Conservation (phyloP, 2,113 vertebrate genomes). For the Capreolus pygargus region DNA sequence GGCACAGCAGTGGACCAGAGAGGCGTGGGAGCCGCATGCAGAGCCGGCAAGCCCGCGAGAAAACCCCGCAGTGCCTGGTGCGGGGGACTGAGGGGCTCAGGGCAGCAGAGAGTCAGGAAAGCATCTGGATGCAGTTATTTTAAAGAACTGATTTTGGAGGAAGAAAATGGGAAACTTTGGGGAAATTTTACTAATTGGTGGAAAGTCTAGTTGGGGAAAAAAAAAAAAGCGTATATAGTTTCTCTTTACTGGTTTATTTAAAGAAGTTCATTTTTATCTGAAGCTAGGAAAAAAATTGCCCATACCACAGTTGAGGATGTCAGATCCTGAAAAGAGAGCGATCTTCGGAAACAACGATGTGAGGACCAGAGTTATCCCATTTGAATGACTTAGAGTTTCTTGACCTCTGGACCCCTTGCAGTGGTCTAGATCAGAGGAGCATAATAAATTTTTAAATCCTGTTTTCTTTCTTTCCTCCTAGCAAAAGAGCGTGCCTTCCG, state of each 20-base stretch:
- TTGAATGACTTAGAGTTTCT: not conserved
- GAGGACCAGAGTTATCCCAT: not conserved
- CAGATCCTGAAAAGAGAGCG: not conserved
- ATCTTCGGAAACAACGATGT: not conserved
- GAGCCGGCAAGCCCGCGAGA: not conserved
- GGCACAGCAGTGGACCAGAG: not conserved
- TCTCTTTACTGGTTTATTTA: not conserved
- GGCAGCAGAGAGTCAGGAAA: not conserved
- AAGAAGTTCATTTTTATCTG: not conserved
- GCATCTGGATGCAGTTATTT: not conserved
- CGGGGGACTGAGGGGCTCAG: fast-evolving
- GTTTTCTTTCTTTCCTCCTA: not conserved
- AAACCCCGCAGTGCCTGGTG: not conserved
- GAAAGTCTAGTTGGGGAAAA: not conserved
- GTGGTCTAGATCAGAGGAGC: not conserved
- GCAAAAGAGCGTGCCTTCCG: not conserved
- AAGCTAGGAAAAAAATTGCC: not conserved
- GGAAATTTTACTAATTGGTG: conserved; percentile 4
- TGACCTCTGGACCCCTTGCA: not conserved
- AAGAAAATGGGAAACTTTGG: conserved; percentile 5
- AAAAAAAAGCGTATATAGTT: not conserved
- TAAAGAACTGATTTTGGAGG: conserved; percentile 19
- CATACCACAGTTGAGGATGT: not conserved
- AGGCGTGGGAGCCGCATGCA: fast-evolving
- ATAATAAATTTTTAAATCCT: not conserved